phyloP scores from a whole-genome alignment of 1,140 invertebrate genomes.

The Ectropis grisescens region DNA sequence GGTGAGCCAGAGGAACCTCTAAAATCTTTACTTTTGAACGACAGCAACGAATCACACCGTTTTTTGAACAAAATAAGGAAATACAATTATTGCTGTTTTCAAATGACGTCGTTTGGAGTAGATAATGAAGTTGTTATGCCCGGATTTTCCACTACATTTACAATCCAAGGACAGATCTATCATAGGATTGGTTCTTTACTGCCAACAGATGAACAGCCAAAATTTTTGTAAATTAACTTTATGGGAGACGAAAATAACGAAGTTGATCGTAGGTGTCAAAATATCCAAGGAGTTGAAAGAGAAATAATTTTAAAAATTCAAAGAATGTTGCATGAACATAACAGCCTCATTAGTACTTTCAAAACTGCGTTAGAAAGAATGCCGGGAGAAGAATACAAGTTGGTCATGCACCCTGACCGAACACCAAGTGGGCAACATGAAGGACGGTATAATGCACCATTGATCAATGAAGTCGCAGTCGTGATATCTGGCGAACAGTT shows the following conservation, averaged over 20 bases:
- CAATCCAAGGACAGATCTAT: conserved; percentile 57
- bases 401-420: conserved; percentile 20
- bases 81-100: conserved; percentile 35
- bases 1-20: conserved; percentile 22
- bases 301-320: conserved; percentile 20
- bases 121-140: conserved; percentile 21
- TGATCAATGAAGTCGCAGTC: not conserved
- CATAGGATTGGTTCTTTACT: conserved; percentile 41
- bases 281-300: conserved; percentile 17
- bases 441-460: conserved; percentile 17
- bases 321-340: conserved; percentile 18
- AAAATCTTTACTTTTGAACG: conserved; percentile 18
- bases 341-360: conserved; percentile 17
- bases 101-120: conserved; percentile 52
- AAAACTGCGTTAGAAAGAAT: conserved; percentile 24
- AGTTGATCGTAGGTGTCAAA: conserved; percentile 15
- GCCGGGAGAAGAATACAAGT: conserved; percentile 18
- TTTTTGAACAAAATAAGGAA: conserved; percentile 45
- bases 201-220: conserved; percentile 20
- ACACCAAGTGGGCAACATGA: conserved; percentile 17
- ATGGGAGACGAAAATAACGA: conserved; percentile 21
- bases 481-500: not conserved
- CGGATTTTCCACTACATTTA: conserved; percentile 39
- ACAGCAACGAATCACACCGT: conserved; percentile 29
- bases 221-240: conserved; percentile 54